A percentile compares a stretch with the other conserved stretches of the same genome.
Conservation (phyloP, 2,113 vertebrate species). For the Thunnus maccoyii region DNA sequence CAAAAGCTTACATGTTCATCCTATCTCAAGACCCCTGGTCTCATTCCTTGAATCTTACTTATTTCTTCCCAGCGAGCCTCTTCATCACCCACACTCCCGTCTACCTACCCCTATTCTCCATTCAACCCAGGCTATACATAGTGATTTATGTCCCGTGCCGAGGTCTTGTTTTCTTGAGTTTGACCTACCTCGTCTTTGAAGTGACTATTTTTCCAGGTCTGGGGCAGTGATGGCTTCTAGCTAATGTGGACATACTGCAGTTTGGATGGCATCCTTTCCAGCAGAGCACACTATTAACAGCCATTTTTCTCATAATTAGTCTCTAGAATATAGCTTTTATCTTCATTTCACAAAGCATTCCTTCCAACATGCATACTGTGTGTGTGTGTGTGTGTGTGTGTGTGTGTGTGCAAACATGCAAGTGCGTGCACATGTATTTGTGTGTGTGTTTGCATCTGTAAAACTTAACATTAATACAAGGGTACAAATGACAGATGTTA, state of each 20-base stretch:
- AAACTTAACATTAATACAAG: neutral
- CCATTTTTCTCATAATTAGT: slow-evolving; percentile 48
- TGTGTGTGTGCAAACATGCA: neutral
- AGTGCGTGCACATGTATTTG: neutral
- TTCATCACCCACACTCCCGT: slow-evolving; percentile 35
- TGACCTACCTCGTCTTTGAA: slow-evolving; percentile 72
- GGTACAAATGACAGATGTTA: neutral
- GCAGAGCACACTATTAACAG: slow-evolving; percentile 39
- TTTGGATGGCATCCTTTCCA: slow-evolving; percentile 48
- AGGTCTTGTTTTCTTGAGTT: slow-evolving; percentile 70
- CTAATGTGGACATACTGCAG: slow-evolving; percentile 52
- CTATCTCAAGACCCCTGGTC: slow-evolving; percentile 2
- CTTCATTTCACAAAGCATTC: neutral
- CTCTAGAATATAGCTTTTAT: slow-evolving; percentile 32
- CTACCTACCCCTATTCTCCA: slow-evolving; percentile 11
- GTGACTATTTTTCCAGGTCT: slow-evolving; percentile 56
- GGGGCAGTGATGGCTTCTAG: slow-evolving; percentile 39
- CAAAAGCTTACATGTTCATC: slow-evolving; percentile 35
- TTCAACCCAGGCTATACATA: slow-evolving; percentile 1
- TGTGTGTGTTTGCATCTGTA: neutral
- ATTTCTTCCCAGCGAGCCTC: slow-evolving; percentile 32
- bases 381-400: too few species aligned
- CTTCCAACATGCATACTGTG: slow-evolving; percentile 1
- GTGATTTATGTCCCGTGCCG: slow-evolving; percentile 43
- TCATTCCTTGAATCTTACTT: slow-evolving; percentile 39